These are phyloP conservation scores for Slavum lentiscoides DNA, from an alignment of 2,888 invertebrate genomes.

Conservation along the genomic window DNA sequence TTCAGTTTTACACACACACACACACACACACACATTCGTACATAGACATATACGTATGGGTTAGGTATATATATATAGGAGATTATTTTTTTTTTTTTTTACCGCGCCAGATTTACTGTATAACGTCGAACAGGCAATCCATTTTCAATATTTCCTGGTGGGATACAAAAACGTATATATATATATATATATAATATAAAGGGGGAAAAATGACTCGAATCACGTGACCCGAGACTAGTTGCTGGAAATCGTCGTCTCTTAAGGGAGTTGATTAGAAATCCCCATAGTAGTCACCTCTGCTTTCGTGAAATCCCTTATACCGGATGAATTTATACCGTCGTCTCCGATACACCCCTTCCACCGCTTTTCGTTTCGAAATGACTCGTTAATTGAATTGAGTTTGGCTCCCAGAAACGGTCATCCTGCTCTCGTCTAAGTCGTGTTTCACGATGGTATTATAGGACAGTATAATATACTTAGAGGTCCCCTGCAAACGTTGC, in stretches of 20 bases:
- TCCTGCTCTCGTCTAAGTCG: neutral
- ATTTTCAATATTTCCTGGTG: neutral
- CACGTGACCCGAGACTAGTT: conserved; percentile 30
- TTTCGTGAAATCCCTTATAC: neutral
- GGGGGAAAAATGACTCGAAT: conserved; percentile 6
- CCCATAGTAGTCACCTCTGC: neutral
- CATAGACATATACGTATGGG: neutral
- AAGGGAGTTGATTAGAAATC: conserved; percentile 29
- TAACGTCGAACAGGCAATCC: conserved; percentile 10
- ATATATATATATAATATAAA: neutral
- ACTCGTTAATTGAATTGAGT: conserved; percentile 16
- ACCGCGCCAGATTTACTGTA: neutral
- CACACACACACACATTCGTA: neutral
- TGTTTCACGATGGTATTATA: too few species aligned
- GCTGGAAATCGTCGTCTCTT: conserved; percentile 13
- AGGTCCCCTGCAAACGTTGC: too few species aligned
- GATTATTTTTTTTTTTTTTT: neutral
- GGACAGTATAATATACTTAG: too few species aligned
- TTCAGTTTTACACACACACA: neutral
- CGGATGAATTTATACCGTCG: conserved; percentile 4
- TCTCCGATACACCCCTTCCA: neutral
- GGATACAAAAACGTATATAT: neutral
- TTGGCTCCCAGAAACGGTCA: neutral
- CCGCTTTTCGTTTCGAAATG: conserved; percentile 1
- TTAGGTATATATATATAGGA: too few species aligned